Evolutionary conservation across 2,797 vertebrate species (phyloP).

Genomic region (Lophotriccus pileatus): DNA sequence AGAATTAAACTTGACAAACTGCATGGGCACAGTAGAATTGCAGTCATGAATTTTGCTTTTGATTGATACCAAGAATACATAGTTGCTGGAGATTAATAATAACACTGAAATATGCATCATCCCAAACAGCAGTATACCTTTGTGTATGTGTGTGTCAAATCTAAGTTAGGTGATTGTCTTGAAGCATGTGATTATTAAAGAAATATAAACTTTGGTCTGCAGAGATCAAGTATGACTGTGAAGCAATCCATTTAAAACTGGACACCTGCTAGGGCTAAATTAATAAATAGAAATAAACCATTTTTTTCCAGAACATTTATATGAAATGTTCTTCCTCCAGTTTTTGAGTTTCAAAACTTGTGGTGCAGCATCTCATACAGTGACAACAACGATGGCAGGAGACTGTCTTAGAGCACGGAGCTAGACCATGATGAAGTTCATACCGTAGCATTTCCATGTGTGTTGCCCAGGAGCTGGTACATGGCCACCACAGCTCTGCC

Average conservation of each 20-base stretch:
- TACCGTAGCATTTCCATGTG: not conserved
- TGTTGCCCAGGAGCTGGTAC: not conserved
- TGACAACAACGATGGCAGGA: not conserved
- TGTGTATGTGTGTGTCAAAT: not conserved
- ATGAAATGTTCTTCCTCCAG: not conserved
- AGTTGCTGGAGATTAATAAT: not conserved
- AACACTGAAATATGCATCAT: not conserved
- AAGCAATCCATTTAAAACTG: not conserved
- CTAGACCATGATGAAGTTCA: not conserved
- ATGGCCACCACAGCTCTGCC: not conserved
- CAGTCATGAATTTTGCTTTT: constrained; percentile 20
- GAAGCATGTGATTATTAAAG: not conserved
- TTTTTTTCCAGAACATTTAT: not conserved
- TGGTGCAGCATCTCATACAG: not conserved
- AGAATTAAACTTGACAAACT: constrained; percentile 5
- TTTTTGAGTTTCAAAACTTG: not conserved
- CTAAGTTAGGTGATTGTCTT: not conserved
- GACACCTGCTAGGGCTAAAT: not conserved
- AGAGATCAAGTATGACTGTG: not conserved
- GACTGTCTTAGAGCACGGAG: not conserved
- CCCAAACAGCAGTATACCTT: not conserved
- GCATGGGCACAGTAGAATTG: not conserved
- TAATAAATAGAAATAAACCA: not conserved
- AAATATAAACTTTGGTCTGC: not conserved
- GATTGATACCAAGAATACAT: constrained; percentile 1